Evolutionary conservation across 1,140 invertebrate genomes (phyloP), one percentile per base, ranked within the genome.

Genomic region (Euwallacea similis): DNA sequence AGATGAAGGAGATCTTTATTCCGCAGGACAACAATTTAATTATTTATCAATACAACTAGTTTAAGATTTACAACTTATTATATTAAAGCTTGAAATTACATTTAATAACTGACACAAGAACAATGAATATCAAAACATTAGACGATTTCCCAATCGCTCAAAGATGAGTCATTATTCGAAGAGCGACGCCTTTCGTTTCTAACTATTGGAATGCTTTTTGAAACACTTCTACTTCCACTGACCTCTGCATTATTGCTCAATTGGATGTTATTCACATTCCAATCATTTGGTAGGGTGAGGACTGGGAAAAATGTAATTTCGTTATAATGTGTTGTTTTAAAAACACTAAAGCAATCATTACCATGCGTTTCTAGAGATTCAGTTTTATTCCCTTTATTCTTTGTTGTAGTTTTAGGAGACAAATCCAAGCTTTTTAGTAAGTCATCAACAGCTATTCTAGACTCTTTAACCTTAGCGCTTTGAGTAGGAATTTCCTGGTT

Each of bases 121-220:
- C 21, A 33, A 33, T 33, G 21, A 33, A 33, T 33, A 33, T 33
- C 21, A 33, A 58, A 15, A 15, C 2, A 11, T 71, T 71, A 73
- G 7, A 75, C 70, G 62, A 75, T 66, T 73, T 74, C 79, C 79
- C 79, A 80, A 69, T 80, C 79, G 44, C 69, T 74, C 69, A 78
- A 71, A 15, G 75, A 77, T 42, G 44, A 74, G 72, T 78, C 76
- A 56, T 77, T 75, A n/a, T 47, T 44, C 60, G 71, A 74, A 64
- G 62, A 64, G 11, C 11, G 47, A 15, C 11, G 7, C 16, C 50
- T 66, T 64, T 70, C 56, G 55, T 71, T 69, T 56, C 50, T 65
- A 46, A 62, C 46, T 55, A 44, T 54, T 42, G 21, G 58, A 46
- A 64, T 62, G 11, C 63, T 74, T 55, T 67, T 62, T 7, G 64